These are phyloP conservation scores for Clusia tigrina DNA, from an alignment of 2,888 invertebrate genomes.

Conservation along the genomic window DNA sequence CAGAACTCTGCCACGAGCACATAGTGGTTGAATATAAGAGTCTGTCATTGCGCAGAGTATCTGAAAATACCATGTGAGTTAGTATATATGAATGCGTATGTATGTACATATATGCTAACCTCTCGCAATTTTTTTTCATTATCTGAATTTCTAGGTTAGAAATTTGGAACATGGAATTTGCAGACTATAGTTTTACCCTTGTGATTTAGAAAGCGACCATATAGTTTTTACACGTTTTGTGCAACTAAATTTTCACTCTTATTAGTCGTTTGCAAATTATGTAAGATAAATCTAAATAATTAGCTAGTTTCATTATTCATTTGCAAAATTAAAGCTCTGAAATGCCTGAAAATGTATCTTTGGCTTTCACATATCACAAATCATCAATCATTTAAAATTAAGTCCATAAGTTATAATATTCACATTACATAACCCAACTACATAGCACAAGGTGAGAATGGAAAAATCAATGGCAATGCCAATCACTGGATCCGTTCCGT, in stretches of 20 bases:
- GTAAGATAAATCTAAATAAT: conserved; percentile 13
- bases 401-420: conserved; percentile 26
- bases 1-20: too few relatives aligned
- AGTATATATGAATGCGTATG: conserved; percentile 18
- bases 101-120: background rate
- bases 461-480: conserved; percentile 50
- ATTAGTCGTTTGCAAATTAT: background rate
- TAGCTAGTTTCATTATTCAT: conserved; percentile 7
- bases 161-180: conserved; percentile 34
- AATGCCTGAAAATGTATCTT: too few relatives aligned
- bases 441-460: conserved; percentile 47
- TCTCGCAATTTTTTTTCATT: conserved; percentile 19
- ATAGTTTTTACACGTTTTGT: background rate
- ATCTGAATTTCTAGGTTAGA: conserved; percentile 37
- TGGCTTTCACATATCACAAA: too few relatives aligned
- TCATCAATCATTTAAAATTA: background rate
- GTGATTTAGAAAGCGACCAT: conserved; percentile 26
- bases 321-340: too few relatives aligned
- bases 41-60: background rate
- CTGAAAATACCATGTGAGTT: background rate
- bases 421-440: conserved; percentile 54
- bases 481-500: conserved; percentile 1
- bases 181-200: conserved; percentile 27
- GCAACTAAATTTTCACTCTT: background rate
- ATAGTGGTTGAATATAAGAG: too few relatives aligned